Evolutionary conservation across 2,113 vertebrate species (phyloP), one percentile per base, ranked within the genome.

Genomic region (Oenanthe melanoleuca): DNA sequence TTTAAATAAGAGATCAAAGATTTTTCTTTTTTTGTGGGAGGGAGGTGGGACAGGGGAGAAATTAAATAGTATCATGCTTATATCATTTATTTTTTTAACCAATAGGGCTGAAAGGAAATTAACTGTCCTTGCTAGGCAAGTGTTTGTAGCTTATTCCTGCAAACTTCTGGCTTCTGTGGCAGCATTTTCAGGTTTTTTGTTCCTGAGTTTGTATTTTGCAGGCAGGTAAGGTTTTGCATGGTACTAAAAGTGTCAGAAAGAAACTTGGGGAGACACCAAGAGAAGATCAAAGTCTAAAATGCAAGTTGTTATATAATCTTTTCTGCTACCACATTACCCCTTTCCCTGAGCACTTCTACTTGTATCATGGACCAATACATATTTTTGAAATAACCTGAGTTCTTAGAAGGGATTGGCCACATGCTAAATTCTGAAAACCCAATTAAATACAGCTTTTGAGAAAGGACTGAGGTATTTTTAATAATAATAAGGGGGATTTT

Each of bases 271-370:
- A 88, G 44, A 37, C 7, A 45, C 14, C 16, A 53, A 65, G 38
- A 78, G 33, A 64, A 66, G 9, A 42, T 69, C 18, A 47, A 56
- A 37, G 42, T 44, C 37, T 87, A 40, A 93, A 81, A 40, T 61
- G 26, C 4, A 37, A 66, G 40, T 84, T 69, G 2, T 37, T 67
- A 3, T 6, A 6, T 50, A 25, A 45, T 29, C 15, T 44, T 28
- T 31, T 82, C n/a, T 0, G 0, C 26, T 60, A 8, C 63, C 6
- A 3, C 5, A 0, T 40, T 40, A 21, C 20, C n/a, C n/a, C 82
- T 80, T 49, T n/a, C 22, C 21, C 19, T 31, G 5, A 31, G 33
- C 19, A 47, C 6, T 74, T 33, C 29, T 45, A 4, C 1, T 0
- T 52, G 18, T 38, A 16, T 60, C 21, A 5, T 86, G 45, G 37